Base-by-base conservation (phyloP, 2,888 invertebrate genomes). In the Nesidiocoris tenuis region DNA sequence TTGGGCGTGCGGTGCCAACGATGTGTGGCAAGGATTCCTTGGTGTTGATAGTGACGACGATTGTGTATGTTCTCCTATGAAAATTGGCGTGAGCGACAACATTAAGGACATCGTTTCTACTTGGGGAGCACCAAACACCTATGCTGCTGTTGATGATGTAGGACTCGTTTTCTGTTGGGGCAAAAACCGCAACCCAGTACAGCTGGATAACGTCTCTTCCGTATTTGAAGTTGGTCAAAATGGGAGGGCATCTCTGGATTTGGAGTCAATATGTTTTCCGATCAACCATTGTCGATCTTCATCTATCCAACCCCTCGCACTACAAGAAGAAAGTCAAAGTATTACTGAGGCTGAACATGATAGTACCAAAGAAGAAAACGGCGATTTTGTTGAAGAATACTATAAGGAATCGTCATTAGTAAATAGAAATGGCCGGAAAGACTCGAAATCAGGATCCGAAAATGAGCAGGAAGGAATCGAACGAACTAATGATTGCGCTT, bases 1-100 rank as follows among this genome's bases (percentile, higher is more conserved):
- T 72, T 72, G 63, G 61, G 72, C 72, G 23, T 72, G 72, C 18
- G 72, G 72, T 2, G 72, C 61, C 22, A 72, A 72, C 22, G 72
- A 72, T 61, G 61, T 72, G 1, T 72, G 72, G 72, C 72, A 72
- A 72, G 72, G 72, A 1, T 72, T 61, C 1, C 39, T 72, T 2
- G 72, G 72, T 17, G 72, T 72, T 3, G 72, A 72, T 16, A 61
- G 61, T n/a, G 72, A 72, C 16, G 72, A 61, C 23, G 61, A 72
- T 54, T 72, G 72, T 18, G 61, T 72, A 1, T 17, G 23, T 17
- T 19, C 61, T 55, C 72, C 72, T 2, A 72, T 61, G 61, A 72
- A 72, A 72, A 61, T 72, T 9, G 21, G 61, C 17, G 61, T 72
- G 19, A 61, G 61, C 22, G 72, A 61, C 21, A 72, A 22, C 18